A percentile compares a stretch with the other conserved stretches of the same genome.
phyloP scores from a whole-genome alignment of 2,888 invertebrate species.

The Lepeophtheirus nordmannii region DNA sequence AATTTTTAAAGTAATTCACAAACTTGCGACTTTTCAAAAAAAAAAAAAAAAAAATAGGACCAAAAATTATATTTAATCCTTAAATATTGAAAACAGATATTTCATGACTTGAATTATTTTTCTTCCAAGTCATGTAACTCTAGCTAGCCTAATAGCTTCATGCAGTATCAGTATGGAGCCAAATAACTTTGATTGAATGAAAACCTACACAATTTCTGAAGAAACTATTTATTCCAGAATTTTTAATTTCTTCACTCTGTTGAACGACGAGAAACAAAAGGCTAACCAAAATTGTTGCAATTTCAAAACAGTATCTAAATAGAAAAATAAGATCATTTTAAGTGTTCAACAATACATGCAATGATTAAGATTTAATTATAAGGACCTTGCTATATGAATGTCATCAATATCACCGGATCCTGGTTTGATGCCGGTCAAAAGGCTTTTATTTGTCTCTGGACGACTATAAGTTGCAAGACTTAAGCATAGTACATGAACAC shows the following conservation, averaged over 20 bases:
- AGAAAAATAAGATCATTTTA: conserved; percentile 13
- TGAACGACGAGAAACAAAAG: conserved; percentile 74
- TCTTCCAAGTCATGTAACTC: no score
- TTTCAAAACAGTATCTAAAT: conserved; percentile 58
- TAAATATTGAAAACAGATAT: no score
- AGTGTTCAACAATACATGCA: no score
- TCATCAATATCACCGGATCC: conserved; percentile 9
- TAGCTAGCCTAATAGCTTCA: no score
- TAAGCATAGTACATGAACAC: conserved; percentile 15
- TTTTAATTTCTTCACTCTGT: conserved; percentile 83
- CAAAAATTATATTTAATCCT: no score
- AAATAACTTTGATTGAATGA: no score
- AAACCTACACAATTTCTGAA: conserved; percentile 67
- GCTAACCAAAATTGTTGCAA: conserved; percentile 68
- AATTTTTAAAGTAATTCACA: no score
- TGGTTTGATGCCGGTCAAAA: conserved; percentile 8
- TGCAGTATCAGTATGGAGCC: no score
- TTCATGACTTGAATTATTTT: no score
- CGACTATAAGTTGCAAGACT: conserved; percentile 15
- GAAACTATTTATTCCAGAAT: conserved; percentile 78
- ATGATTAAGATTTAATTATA: neutral
- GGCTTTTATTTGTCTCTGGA: conserved; percentile 10
- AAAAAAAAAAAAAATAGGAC: no score
- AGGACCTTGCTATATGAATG: conserved; percentile 15
- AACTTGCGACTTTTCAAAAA: no score